Base-by-base conservation (phyloP, 1,140 invertebrate genomes). In the Nasonia longicornis region DNA sequence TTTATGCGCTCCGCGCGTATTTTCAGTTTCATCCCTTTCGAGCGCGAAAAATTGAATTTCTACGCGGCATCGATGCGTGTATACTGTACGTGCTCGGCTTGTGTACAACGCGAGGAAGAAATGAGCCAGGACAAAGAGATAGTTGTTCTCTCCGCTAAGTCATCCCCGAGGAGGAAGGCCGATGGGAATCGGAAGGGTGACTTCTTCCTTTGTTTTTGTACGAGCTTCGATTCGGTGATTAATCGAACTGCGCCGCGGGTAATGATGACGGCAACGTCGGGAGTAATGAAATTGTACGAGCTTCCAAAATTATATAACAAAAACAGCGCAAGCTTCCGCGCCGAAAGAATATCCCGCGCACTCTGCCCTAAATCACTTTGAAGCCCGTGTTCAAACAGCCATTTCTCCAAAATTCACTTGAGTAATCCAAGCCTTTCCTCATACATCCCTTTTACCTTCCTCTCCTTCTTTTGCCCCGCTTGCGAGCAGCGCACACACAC, bases 1-100 rank as follows among this genome's bases (percentile, higher is more conserved):
- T 87, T 87, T 86, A 87, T 85, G 45, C 76, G 71, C 38, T 45
- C 64, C 38, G 80, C 77, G 70, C 76, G 78, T 84, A 82, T 82
- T 86, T 86, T 86, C 84, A 38, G 42, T 11, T n/a, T 14, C 69
- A n/a, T 80, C 75, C 82, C 83, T 81, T 84, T 83, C 82, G 69
- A 26, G 58, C 58, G 79, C 38, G 58, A 77, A 80, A 81, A 77
- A 81, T 77, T 81, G 67, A 81, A 81, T 77, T 77, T 77, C 45
- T 14, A 31, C 48, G 67, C 26, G 4, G 35, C 31, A 20, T 71
- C 35, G 29, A 31, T 11, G 26, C 20, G 48, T 74, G 12, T 74
- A 10, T 26, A 12, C 71, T 26, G 26, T 26, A 26, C 26, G 16
- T 66, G 63, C 63, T 38, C 3, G 35, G 35, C 35, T 8, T 38